Base-by-base conservation (phyloP, 2,888 invertebrate species). In the Noctua janthe region DNA sequence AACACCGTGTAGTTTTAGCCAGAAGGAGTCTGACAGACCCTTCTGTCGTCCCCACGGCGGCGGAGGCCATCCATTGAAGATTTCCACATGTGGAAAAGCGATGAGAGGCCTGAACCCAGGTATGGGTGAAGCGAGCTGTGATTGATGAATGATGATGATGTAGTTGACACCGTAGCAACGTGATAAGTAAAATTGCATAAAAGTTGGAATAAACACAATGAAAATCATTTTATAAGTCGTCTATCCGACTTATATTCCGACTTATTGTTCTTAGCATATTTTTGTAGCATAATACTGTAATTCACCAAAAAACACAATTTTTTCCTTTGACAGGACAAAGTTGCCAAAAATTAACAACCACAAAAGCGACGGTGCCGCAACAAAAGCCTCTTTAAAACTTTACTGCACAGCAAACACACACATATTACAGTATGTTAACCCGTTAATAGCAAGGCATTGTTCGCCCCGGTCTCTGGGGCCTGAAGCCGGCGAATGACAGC, bases 391-490 rank as follows among this genome's bases (percentile, higher is more conserved):
- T 87, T 86, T 78, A 74, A 78, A 85, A 78, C 56, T 80, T 78
- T n/a, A 74, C 77, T 66, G 47, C 66, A 78, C 51, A 67, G 29
- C 66, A 73, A 87, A 76, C 67, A 73, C 80, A 77, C 71, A 77
- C 81, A 56, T 77, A 84, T 80, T 86, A 86, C 78, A 84, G 69
- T 80, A 83, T 84, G 86, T 90, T 91, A 91, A 91, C 89, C 89
- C 91, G 90, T 91, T 94, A 94, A 94, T 94, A 91, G 92, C 89
- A 84, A 89, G 89, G 90, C 90, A 94, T 95, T 95, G 95, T 95
- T 91, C 88, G 80, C 62, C 43, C 54, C 78, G 83, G 89, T 88
- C 84, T 86, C 82, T 85, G 76, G 89, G 90, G 83, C 80, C 90
- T 87, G 85, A 81, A 90, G 89, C 88, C 87, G 94, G 94, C 93